Base-by-base conservation (phyloP, 1,140 invertebrate genomes). In the Copidosoma floridanum region DNA sequence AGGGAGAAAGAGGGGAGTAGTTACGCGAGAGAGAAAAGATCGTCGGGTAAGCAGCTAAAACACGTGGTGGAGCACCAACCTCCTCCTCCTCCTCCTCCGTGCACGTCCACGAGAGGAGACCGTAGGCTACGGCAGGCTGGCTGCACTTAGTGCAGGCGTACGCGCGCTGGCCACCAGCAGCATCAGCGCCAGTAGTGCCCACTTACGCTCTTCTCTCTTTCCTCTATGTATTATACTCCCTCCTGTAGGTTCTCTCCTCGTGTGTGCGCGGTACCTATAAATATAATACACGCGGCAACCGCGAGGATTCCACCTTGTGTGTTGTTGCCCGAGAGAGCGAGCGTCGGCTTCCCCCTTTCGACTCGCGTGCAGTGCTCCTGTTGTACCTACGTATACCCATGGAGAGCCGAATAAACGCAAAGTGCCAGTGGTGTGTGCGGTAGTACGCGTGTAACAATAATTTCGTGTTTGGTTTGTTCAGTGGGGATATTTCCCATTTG, bases 61-160 rank as follows among this genome's bases (percentile, higher is more conserved):
- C 46, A 48, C 46, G 56, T 50, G 56, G 56, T 27, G 14, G 43
- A 46, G 54, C 32, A 24, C 20, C 5, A 26, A 14, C 26, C 44
- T 47, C 23, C 26, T 3, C 16, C 21, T 14, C 32, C 37, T 53
- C 51, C 32, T n/a, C n/a, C 7, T 53, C 35, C 18, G 29, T 38
- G 20, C 26, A 46, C 4, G 14, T 56, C 27, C n/a, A n/a, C n/a
- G n/a, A n/a, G n/a, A n/a, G 32, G 32, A 6, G 7, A 14, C 32
- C 14, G 32, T 14, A 8, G 7, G 32, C 14, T 14, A 8, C 32
- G n/a, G n/a, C n/a, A n/a, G n/a, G n/a, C 2, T 47, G 18, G 20
- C 47, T 11, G 44, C 46, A n/a, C n/a, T n/a, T n/a, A n/a, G n/a
- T n/a, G n/a, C n/a, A n/a, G 23, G 55, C 20, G 57, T 43, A 43